Evolutionary conservation across 2,888 invertebrate species (phyloP), one percentile per base, ranked within the genome.

Genomic region (Lordiphosa fenestrarum): DNA sequence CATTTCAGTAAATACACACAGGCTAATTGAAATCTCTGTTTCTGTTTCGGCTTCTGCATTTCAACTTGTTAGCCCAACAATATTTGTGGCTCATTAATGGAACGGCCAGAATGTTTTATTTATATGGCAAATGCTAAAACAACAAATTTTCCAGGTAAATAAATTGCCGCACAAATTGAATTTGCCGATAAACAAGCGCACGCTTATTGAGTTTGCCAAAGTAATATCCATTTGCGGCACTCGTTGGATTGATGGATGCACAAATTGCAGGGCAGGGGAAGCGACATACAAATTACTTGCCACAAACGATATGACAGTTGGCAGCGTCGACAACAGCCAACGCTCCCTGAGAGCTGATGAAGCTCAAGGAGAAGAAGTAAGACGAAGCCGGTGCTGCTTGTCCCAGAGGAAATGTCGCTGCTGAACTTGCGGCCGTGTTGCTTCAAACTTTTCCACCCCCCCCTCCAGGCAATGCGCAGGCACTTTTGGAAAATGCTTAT

Each of bases 361-460:
- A 25, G 30, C 42, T 13, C 37, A 36, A 30, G 30, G 30, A 30
- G 30, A 30, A 9, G 30, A 3, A 7, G 30, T 9, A 30, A 21
- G 37, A 36, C 66, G 49, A 48, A 23, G 40, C 51, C 58, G 69
- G 60, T 55, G 49, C 80, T 15, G 1, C 67, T 75, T n/a, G n/a
- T n/a, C 80, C 72, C 73, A 50, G 36, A 71, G 80, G 75, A 82
- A 74, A 74, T 72, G 80, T 74, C 83, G 66, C 63, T 59, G 64
- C 56, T 49, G 61, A 76, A 82, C 47, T 74, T 82, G 74, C 57
- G 69, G 63, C 69, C 59, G 57, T 57, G 60, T 64, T 71, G 58
- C 57, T 55, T 48, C 59, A 66, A 77, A 83, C 63, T 80, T 75
- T 61, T 49, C 53, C 59, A 65, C 52, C 1, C 15, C 1, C 15